Base-by-base conservation (phyloP, 2,797 vertebrate species). In the Argyrosomus regius region DNA sequence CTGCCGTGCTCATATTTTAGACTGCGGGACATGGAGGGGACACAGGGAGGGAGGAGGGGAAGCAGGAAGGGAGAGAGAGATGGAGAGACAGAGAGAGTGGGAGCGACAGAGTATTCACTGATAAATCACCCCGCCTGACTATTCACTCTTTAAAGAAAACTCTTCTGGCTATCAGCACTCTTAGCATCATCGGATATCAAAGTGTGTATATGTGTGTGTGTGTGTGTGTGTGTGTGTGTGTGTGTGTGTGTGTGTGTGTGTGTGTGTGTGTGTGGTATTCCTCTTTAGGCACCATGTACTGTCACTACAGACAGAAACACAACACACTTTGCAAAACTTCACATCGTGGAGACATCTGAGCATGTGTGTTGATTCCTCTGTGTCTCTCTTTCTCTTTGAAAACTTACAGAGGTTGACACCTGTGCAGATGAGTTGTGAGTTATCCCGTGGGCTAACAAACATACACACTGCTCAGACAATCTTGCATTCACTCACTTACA, bases 111-210 rank as follows among this genome's bases (percentile, higher is more conserved):
- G 72, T 75, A 75, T 81, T 85, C 74, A 39, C 80, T 76, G 82
- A 90, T 89, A 87, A 89, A 93, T 91, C 81, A 83, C 50, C 24
- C 57, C 0, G 50, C 31, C 77, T 75, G 79, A 82, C 85, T 86
- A 79, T 81, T 84, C 81, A 79, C 82, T 86, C 79, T 92, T 90
- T 85, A 87, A 90, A 77, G 87, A 89, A 89, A 92, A 87, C 83
- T 90, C 83, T 82, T 83, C 85, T 83, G 87, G 81, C 84, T 73
- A 87, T 89, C 87, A 90, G 74, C 79, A 75, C 35, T 18, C 64
- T 88, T 70, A 66, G 82, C 77, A 83, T 67, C 80, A 78, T 88
- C 77, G 62, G 73, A 87, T 69, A 82, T 81, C 75, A 66, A 65
- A 62, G 35, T 58, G 46, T 43, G 73, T 72, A 58, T 52, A 12